Conservation (phyloP, 2,888 invertebrate genomes). For the Meliscaeva auricollis region DNA sequence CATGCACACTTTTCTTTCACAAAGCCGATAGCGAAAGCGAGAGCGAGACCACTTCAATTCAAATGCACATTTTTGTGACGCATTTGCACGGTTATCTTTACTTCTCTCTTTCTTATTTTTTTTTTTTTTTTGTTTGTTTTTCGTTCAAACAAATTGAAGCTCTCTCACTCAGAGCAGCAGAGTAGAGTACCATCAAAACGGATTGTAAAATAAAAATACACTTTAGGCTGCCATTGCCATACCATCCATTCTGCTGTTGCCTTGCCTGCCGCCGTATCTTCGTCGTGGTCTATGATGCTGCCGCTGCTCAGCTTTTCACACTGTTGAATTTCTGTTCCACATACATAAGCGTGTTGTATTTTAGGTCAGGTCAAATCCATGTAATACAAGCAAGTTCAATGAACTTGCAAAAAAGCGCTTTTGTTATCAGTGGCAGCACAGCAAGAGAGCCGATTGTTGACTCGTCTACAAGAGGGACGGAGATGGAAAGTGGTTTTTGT, state of each 20-base stretch:
- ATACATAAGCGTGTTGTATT: slow-evolving; percentile 81
- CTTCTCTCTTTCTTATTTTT: slow-evolving; percentile 37
- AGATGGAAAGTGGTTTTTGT: slow-evolving; percentile 76
- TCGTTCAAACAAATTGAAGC: slow-evolving; percentile 6
- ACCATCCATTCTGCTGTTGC: slow-evolving; percentile 19
- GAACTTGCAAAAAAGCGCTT: slow-evolving; percentile 81
- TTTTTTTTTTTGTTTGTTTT: slow-evolving; percentile 19
- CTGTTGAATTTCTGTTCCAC: slow-evolving; percentile 78
- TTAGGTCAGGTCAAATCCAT: slow-evolving; percentile 84
- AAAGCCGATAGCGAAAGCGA: slow-evolving; percentile 57
- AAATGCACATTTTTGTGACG: slow-evolving; percentile 66
- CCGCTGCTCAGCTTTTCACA: slow-evolving; percentile 72
- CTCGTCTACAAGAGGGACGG: slow-evolving; percentile 64
- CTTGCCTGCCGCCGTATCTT: background rate
- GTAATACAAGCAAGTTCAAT: slow-evolving; percentile 81
- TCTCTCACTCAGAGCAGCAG: slow-evolving; percentile 25
- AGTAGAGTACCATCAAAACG: slow-evolving; percentile 32
- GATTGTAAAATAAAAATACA: slow-evolving; percentile 58
- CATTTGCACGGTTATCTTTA: slow-evolving; percentile 47
- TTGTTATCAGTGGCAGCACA: slow-evolving; percentile 76
- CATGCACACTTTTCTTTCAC: slow-evolving; percentile 13
- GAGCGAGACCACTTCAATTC: slow-evolving; percentile 65
- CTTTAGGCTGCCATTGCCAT: slow-evolving; percentile 40
- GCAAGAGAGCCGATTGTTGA: slow-evolving; percentile 72
- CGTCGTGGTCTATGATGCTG: background rate